Evolutionary conservation across 2,113 vertebrate genomes (phyloP).

Genomic region (Forbesichthys agassizii): DNA sequence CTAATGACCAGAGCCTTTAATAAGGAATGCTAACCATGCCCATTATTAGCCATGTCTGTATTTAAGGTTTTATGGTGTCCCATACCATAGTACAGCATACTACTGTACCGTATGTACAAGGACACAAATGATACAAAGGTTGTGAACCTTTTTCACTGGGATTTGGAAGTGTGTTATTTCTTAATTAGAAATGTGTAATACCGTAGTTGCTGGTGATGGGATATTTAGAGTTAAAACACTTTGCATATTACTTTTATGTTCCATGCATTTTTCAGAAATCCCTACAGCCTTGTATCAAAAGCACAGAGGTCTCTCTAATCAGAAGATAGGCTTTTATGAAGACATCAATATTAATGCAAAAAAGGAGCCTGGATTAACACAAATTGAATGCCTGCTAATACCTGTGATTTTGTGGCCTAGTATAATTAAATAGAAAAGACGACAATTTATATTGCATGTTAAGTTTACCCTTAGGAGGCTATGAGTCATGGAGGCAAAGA

Average conservation of each 20-base stretch:
- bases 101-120: background rate
- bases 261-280: constrained; percentile 73
- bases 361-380: constrained; percentile 61
- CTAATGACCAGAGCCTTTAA: constrained; percentile 4
- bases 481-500: constrained; percentile 28
- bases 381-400: constrained; percentile 66
- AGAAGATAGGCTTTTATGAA: constrained; percentile 58
- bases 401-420: constrained; percentile 51
- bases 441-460: constrained; percentile 55
- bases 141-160: constrained; percentile 25
- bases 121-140: constrained; percentile 25
- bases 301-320: constrained; percentile 58
- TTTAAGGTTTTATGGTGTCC: background rate
- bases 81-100: background rate
- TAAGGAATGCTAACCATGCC: constrained; percentile 14
- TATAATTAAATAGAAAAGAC: constrained; percentile 61
- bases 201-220: constrained; percentile 32
- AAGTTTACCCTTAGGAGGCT: constrained; percentile 33
- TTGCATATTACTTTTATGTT: constrained; percentile 75
- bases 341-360: constrained; percentile 71
- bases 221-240: constrained; percentile 73
- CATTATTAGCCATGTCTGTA: background rate
- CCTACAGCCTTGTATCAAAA: constrained; percentile 60
- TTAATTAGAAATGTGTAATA: constrained; percentile 53
- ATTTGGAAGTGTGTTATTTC: constrained; percentile 23